Evolutionary conservation across 1,140 invertebrate species (phyloP).

Genomic region (Aphelinus atriplicis): DNA sequence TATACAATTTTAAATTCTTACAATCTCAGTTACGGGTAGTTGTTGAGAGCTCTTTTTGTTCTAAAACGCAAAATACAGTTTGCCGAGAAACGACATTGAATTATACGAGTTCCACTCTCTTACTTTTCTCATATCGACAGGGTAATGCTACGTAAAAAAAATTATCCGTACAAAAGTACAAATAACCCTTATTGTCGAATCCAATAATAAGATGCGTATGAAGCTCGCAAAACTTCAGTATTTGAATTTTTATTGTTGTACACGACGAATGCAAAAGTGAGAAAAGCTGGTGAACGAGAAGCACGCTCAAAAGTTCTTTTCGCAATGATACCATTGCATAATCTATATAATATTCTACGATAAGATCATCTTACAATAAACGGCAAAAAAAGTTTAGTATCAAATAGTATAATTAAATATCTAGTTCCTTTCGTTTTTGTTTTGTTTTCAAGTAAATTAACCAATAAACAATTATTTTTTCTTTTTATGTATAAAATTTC

Average conservation of each 20-base stretch:
- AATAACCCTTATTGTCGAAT: constrained; percentile 57
- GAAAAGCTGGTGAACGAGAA: constrained; percentile 10
- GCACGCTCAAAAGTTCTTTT: not conserved
- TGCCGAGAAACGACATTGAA: not conserved
- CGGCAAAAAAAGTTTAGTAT: not conserved
- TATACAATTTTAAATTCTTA: constrained; percentile 20
- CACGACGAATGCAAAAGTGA: not conserved
- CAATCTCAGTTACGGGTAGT: constrained; percentile 18
- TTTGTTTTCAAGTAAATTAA: not conserved
- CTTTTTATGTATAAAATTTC: constrained; percentile 26
- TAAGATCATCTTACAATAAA: not conserved
- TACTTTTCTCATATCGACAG: constrained; percentile 14
- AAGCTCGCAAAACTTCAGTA: constrained; percentile 20
- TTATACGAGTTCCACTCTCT: constrained; percentile 1
- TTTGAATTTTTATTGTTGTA: constrained; percentile 1
- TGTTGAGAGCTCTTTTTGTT: not conserved
- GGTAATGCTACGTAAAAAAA: constrained; percentile 46
- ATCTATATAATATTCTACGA: not conserved
- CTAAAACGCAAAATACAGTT: constrained; percentile 11
- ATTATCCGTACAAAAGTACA: constrained; percentile 54
- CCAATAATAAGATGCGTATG: constrained; percentile 47
- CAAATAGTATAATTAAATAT: not conserved
- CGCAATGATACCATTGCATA: constrained; percentile 8
- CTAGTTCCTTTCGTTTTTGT: not conserved
- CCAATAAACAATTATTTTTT: constrained; percentile 16